These are phyloP conservation scores for Bedellia somnulentella DNA, from an alignment of 2,888 invertebrate species.

Conservation along the genomic window DNA sequence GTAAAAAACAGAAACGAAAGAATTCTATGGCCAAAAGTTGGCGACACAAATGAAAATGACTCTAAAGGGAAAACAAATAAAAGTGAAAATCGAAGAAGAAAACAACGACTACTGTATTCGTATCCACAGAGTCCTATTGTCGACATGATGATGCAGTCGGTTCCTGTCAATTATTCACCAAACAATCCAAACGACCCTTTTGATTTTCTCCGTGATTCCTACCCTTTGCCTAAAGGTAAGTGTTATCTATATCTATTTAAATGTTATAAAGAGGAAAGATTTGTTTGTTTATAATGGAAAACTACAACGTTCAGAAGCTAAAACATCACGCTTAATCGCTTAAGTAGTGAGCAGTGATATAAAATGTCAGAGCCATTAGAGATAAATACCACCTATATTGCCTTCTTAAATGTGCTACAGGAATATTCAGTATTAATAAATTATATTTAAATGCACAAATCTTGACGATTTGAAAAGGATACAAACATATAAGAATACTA, in stretches of 20 bases:
- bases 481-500: too few species aligned
- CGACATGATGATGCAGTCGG: slow-evolving; percentile 38
- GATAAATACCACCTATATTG: too few species aligned
- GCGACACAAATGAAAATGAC: slow-evolving; percentile 13
- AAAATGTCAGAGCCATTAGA: too few species aligned
- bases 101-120: slow-evolving; percentile 22
- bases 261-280: too few species aligned
- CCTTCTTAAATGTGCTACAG: too few species aligned
- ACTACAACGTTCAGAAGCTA: neutral
- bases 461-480: too few species aligned
- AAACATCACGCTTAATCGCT: neutral
- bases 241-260: slow-evolving; percentile 2
- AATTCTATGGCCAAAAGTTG: slow-evolving; percentile 30
- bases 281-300: neutral
- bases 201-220: slow-evolving; percentile 39
- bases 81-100: slow-evolving; percentile 5
- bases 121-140: slow-evolving; percentile 35
- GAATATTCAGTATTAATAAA: too few species aligned
- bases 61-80: slow-evolving; percentile 10
- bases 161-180: slow-evolving; percentile 27
- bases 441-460: too few species aligned
- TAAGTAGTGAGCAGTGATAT: neutral
- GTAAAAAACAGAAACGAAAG: slow-evolving; percentile 14
- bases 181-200: slow-evolving; percentile 31
- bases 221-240: slow-evolving; percentile 46